These are phyloP conservation scores for Cotesia vestalis DNA, from an alignment of 1,140 invertebrate species.

Conservation along the genomic window DNA sequence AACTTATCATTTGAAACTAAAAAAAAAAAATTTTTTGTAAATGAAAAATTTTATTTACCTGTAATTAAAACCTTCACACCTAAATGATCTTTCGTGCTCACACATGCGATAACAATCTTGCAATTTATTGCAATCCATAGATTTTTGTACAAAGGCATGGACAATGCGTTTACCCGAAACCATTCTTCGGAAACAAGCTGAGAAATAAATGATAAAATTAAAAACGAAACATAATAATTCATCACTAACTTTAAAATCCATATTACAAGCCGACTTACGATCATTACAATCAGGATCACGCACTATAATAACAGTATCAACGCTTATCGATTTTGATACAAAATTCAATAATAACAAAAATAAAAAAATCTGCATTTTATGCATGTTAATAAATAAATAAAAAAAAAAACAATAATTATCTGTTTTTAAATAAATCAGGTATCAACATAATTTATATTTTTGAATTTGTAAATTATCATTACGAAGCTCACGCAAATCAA, in stretches of 20 bases:
- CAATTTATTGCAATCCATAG: constrained; percentile 74
- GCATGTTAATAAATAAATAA: constrained; percentile 2
- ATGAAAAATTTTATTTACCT: constrained; percentile 65
- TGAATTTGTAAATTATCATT: neutral
- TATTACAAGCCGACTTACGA: constrained; percentile 34
- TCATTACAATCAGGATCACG: constrained; percentile 39
- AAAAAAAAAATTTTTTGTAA: neutral
- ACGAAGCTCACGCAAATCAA: neutral
- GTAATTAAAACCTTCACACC: constrained; percentile 85
- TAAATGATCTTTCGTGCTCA: constrained; percentile 75
- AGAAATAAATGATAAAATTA: constrained; percentile 46
- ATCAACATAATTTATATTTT: neutral
- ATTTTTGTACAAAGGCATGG: constrained; percentile 72
- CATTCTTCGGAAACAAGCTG: constrained; percentile 79
- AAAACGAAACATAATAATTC: constrained; percentile 22
- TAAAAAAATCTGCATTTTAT: constrained; percentile 17
- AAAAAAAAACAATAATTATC: constrained; percentile 1
- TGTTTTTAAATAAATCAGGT: neutral
- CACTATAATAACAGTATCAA: constrained; percentile 36
- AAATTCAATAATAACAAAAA: constrained; percentile 17
- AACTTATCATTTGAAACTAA: neutral
- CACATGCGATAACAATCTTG: constrained; percentile 80
- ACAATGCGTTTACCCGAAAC: constrained; percentile 75
- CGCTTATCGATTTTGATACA: constrained; percentile 21
- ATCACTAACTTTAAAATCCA: neutral